Conservation (phyloP, 35 echinoderm and acorn worm species). For the Strongylocentrotus purpuratus region DNA sequence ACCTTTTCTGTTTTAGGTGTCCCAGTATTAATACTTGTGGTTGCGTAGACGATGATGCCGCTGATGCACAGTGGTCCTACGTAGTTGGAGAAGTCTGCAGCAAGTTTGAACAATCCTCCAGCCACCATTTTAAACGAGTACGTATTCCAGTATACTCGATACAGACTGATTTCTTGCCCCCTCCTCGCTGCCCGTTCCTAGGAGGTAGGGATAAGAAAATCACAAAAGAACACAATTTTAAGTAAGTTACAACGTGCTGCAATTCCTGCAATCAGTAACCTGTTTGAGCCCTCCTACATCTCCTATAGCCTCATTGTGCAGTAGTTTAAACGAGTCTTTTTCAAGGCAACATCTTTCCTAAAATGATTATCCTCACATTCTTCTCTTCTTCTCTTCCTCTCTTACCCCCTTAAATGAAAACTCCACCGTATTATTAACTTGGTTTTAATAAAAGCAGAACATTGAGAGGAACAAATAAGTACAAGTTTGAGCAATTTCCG, state of each 20-base stretch:
- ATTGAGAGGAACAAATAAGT: too few species aligned
- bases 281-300: not conserved
- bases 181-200: conserved; percentile 38
- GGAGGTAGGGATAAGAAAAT: not conserved
- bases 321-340: not conserved
- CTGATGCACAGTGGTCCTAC: conserved; percentile 70
- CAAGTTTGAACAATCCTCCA: conserved; percentile 73
- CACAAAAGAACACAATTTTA: not conserved
- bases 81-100: conserved; percentile 67
- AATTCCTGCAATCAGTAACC: not conserved
- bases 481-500: too few species aligned
- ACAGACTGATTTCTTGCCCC: conserved; percentile 58
- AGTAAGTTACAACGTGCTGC: not conserved
- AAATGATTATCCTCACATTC: not conserved
- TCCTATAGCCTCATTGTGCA: not conserved
- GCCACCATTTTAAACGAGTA: conserved; percentile 50
- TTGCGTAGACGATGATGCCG: conserved; percentile 63
- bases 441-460: too few species aligned
- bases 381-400: not conserved
- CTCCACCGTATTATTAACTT: too few species aligned
- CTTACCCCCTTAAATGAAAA: too few species aligned
- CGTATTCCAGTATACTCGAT: conserved; percentile 60
- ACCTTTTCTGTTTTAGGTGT: not conserved
- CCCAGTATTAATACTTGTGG: not conserved
- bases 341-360: not conserved